Evolutionary conservation across 2,888 invertebrate genomes (phyloP).

Genomic region (Napeogenes sylphis): DNA sequence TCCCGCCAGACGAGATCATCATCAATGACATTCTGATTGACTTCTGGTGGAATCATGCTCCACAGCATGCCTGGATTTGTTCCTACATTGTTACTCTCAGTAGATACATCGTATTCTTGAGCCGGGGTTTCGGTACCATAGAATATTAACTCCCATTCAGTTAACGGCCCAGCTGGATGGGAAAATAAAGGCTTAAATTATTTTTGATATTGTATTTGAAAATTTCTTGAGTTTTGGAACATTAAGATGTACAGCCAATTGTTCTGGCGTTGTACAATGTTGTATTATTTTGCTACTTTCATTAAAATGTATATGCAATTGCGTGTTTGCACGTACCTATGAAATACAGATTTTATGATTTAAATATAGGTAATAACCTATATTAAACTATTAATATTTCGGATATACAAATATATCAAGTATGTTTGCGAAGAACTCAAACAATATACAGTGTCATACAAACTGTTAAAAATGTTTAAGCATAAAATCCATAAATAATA

Average conservation of each 20-base stretch:
- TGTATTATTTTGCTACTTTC: no score
- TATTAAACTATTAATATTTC: no score
- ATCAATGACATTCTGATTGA: slow-evolving; percentile 79
- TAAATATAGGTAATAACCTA: no score
- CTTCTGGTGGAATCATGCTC: slow-evolving; percentile 62
- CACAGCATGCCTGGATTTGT: slow-evolving; percentile 37
- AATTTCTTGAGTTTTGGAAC: no score
- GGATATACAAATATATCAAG: no score
- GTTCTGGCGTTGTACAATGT: no score
- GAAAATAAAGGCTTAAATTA: slow-evolving; percentile 31
- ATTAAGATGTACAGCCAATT: no score
- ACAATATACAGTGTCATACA: background rate
- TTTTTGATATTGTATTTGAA: no score
- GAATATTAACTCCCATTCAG: slow-evolving; percentile 89
- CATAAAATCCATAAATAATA: background rate
- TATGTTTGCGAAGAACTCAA: no score
- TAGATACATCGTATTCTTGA: slow-evolving; percentile 82
- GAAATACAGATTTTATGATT: no score
- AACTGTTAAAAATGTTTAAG: background rate
- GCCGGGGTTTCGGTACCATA: slow-evolving; percentile 85
- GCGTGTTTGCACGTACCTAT: no score
- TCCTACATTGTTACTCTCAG: slow-evolving; percentile 68
- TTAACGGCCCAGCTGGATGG: slow-evolving; percentile 73
- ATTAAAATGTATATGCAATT: no score
- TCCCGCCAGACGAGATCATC: slow-evolving; percentile 80